Base-by-base conservation (phyloP, 92 coral and sea anemone species). In the Galaxea fascicularis region DNA sequence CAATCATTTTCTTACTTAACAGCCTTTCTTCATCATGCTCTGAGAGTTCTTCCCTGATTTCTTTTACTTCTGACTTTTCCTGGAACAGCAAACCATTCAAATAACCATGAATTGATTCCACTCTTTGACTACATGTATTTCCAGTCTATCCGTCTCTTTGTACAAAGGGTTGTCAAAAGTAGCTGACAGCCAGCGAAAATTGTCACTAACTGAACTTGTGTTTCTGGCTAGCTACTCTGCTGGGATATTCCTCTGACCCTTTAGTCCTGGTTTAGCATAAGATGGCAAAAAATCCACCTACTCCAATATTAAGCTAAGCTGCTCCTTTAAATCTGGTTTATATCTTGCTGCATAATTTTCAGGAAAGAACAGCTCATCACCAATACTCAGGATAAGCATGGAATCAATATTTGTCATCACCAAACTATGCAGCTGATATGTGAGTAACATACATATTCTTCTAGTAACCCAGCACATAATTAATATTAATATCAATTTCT, bases 41-140 rank as follows among this genome's bases (percentile, higher is more conserved):
- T 51, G 95, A 66, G 41, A 93, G 92, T 78, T 93, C 93, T 77
- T 93, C 95, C 57, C 87, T 90, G 59, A 93, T 93, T 85, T 93
- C 95, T 62, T 78, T 84, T 24, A 87, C 70, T 16, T 88, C 95
- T 60, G 83, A 65, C 54, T 80, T 82, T 41, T 66, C 85, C 95
- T 93, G 52, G 15, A 51, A 67, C 12, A 65, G 28, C 4, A 16
- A 16, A 24, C 0, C 1, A 8, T 52, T 73, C 14, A 13, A 13
- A 22, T 27, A 0, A 25, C 8, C 6, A 12, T 10, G 28, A 10
- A 60, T 22, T 11, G 11, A 60, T 60, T 26, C 8, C 30, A 56
- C 2, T 56, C 1, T n/a, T n/a, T n/a, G n/a, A n/a, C 54, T 7
- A 4, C 18, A 22, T 35, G 41, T 17, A 57, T 4, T 21, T 57